Conservation (phyloP, 1,140 invertebrate species). For the Formica exsecta region DNA sequence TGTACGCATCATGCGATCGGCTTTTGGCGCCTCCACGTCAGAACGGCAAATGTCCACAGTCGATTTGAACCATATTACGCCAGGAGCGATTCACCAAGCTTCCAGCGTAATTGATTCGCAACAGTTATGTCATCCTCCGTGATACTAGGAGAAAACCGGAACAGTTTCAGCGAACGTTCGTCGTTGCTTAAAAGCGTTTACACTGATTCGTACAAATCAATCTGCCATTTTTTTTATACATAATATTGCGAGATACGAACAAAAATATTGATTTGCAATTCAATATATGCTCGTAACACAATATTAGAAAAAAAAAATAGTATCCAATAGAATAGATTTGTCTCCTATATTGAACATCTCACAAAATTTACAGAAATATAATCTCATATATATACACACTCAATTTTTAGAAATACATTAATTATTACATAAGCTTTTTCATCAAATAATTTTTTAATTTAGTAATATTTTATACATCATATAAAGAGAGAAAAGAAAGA, state of each 20-base stretch:
- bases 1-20: slow-evolving; percentile 64
- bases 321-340: not conserved
- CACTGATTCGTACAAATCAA: not conserved
- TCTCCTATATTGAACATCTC: not conserved
- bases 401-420: not conserved
- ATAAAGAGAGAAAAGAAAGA: not conserved
- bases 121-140: slow-evolving; percentile 66
- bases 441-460: not conserved
- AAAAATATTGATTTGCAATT: slow-evolving; percentile 9
- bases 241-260: not conserved
- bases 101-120: slow-evolving; percentile 73
- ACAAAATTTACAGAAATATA: slow-evolving; percentile 11
- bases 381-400: not conserved
- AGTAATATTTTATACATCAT: not conserved
- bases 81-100: slow-evolving; percentile 67
- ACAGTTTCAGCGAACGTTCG: not conserved
- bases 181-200: slow-evolving; percentile 22
- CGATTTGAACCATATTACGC: slow-evolving; percentile 68
- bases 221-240: not conserved
- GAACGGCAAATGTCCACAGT: slow-evolving; percentile 66
- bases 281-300: too few relatives aligned
- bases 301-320: not conserved
- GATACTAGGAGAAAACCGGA: slow-evolving; percentile 35
- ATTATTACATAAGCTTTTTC: not conserved
- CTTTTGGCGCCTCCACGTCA: slow-evolving; percentile 65